A percentile compares a stretch with the other conserved stretches of the same genome.
These are phyloP conservation scores for Hypanus sabinus DNA, from an alignment of 2,113 vertebrate genomes.

Conservation along the genomic window DNA sequence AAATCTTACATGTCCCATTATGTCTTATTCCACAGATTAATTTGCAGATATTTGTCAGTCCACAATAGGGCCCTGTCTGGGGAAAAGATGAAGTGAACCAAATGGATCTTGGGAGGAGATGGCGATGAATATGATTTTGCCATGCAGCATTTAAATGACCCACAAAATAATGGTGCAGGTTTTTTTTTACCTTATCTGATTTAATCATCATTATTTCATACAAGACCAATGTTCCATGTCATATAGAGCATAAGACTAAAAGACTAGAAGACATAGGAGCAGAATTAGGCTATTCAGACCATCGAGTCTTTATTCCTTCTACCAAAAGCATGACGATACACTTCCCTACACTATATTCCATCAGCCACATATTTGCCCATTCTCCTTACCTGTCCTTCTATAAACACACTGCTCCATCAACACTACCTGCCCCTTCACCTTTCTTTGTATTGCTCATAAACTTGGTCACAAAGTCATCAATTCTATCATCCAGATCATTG, in stretches of 20 bases:
- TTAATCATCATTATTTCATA: background rate
- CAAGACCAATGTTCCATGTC: background rate
- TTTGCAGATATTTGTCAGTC: background rate
- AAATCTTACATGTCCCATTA: background rate
- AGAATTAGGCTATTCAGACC: no score
- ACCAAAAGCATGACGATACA: no score
- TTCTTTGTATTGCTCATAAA: no score
- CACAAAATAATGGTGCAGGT: background rate
- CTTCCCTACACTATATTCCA: no score
- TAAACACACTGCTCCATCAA: no score
- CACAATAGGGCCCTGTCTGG: background rate
- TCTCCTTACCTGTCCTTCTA: no score
- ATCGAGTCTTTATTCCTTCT: no score
- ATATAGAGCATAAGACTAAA: background rate
- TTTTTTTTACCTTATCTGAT: background rate
- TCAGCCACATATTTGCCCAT: no score
- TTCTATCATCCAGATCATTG: no score
- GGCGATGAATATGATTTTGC: background rate
- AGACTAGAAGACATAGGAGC: no score
- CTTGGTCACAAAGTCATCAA: no score
- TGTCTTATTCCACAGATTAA: background rate
- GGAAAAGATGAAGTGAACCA: background rate
- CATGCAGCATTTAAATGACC: background rate
- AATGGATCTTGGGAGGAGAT: background rate
- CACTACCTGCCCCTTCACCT: no score